Evolutionary conservation across 2,888 invertebrate species (phyloP), one percentile per base, ranked within the genome.

Genomic region (Drosophila leonis): DNA sequence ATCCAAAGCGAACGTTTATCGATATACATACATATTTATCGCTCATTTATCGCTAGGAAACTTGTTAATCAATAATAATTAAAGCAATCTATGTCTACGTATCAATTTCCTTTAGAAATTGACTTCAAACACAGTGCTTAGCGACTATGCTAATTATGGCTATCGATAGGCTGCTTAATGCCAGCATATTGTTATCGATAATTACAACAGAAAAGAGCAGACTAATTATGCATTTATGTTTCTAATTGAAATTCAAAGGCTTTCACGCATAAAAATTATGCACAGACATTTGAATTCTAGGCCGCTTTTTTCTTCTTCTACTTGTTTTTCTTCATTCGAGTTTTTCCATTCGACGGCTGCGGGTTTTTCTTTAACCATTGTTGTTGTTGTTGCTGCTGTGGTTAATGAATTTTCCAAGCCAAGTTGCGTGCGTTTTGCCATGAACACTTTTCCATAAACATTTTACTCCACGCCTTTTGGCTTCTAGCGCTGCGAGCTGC

Each of bases 361-460:
- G 79, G 72, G 49, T 29, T 81, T 52, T 52, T 52, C 51, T 35
- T 35, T 72, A 78, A 52, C 65, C 54, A 69, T 65, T 60, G 39
- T 42, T 74, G 52, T 35, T 75, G 52, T 37, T 71, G 48, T 59
- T 18, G 63, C 60, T 65, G 51, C 55, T 67, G 71, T 66, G 73
- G 65, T 54, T 68, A 70, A 70, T 85, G 74, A 71, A 68, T 72
- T 76, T 70, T 72, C 72, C 56, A 62, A 69, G 72, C 68, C 68
- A 62, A 66, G 66, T 79, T 79, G 80, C 82, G 80, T 80, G 80
- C 80, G 79, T 46, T 69, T 71, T 62, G 75, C 80, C 67, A 82
- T 78, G 73, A 82, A 82, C 80, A 78, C 70, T 84, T 87, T 84
- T 87, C 86, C 82, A 80, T 82, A 71, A 80, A 75, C 67, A 76